Evolutionary conservation across 2,113 vertebrate genomes (phyloP), one percentile per base, ranked within the genome.

Genomic region (Speoplatyrhinus poulsoni): DNA sequence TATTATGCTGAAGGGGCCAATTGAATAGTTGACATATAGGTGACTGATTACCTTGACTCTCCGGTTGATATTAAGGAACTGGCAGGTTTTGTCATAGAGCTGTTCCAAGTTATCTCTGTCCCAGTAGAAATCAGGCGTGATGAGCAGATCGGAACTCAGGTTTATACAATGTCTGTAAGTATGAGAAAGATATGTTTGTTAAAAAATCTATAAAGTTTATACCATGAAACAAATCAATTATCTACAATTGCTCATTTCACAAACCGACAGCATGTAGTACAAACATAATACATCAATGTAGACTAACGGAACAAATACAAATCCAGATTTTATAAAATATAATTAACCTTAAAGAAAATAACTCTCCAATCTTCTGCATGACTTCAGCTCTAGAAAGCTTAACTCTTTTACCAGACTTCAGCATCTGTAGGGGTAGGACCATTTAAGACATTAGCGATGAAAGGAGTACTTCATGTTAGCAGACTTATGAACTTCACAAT

Each of bases 41-140:
- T 17, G 26, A 26, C 5, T 15, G 7, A 9, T 77, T 87, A 98
- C 98, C 89, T 98, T 99, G 65, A 99, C 98, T 87, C 98, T 91
- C 58, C 98, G 96, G 78, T 95, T 93, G 59, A 99, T 99, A 82
- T 93, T 98, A 75, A 99, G 96, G 86, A 98, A 99, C 74, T 95
- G 96, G 72, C 96, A 98, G 0, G 95, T 99, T 85, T 97, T 97
- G 65, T 99, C 98, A 48, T 99, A 99, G 60, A 99, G 95, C 60
- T 93, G 95, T 79, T 99, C 98, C 67, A 99, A 92, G 86, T 96
- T 95, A 84, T 96, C 97, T 92, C 98, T 83, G 63, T 99, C 97
- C 98, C 98, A 99, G 90, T 99, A 99, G 91, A 99, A 99, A 76
- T 99, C 98, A 0, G 98, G 98, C 9, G 97, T 97, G 80, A 99